Percentiles rank a stretch among this genome's conserved stretches.
These are phyloP conservation scores for Epistrophe eligans DNA, from an alignment of 2,888 invertebrate species.

Conservation along the genomic window DNA sequence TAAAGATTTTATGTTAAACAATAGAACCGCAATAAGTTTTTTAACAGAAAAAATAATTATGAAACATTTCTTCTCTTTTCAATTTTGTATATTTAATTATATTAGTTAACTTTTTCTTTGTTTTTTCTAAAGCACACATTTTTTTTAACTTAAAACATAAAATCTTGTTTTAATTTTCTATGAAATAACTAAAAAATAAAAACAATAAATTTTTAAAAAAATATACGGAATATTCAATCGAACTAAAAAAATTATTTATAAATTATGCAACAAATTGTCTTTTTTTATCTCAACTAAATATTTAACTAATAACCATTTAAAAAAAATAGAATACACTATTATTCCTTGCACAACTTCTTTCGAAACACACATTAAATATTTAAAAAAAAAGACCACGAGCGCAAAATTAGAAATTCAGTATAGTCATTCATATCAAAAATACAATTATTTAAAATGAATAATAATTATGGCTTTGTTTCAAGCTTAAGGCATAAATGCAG, in stretches of 20 bases:
- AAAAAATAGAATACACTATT: conserved; percentile 39
- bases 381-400: conserved; percentile 20
- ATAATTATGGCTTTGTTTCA: conserved; percentile 68
- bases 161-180: conserved; percentile 42
- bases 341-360: conserved; percentile 43
- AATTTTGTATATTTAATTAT: neutral
- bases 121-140: conserved; percentile 22
- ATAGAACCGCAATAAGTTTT: neutral
- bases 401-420: conserved; percentile 44
- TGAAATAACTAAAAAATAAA: conserved; percentile 34
- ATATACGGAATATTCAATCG: conserved; percentile 37
- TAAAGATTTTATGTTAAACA: neutral
- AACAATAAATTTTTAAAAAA: conserved; percentile 43
- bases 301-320: conserved; percentile 55
- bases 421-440: conserved; percentile 65
- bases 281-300: conserved; percentile 49
- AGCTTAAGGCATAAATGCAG: conserved; percentile 65
- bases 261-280: conserved; percentile 69
- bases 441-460: conserved; percentile 44
- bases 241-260: conserved; percentile 65
- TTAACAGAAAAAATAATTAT: neutral
- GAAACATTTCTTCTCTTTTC: neutral
- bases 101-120: conserved; percentile 7
- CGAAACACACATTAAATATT: conserved; percentile 53
- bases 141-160: conserved; percentile 35